phyloP scores from a whole-genome alignment of 2,113 vertebrate species.

The Protobothrops flavoviridis region DNA sequence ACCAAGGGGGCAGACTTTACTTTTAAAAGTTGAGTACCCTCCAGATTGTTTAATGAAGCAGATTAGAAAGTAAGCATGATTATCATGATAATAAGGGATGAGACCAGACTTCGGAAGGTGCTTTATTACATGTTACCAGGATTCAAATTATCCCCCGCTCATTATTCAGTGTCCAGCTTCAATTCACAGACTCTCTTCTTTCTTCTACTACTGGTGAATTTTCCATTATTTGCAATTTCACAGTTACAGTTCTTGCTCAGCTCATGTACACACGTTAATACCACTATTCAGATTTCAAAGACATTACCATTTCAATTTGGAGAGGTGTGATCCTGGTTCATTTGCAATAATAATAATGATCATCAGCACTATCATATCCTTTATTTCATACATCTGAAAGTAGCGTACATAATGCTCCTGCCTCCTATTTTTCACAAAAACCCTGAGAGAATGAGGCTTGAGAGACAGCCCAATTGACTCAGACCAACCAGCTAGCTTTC shows the following conservation, averaged over 20 bases:
- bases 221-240: neutral
- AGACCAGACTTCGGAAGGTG: neutral
- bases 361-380: neutral
- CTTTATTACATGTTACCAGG: neutral
- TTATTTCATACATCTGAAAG: neutral
- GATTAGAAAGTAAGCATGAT: neutral
- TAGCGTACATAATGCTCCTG: neutral
- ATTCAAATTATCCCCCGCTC: neutral
- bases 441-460: neutral
- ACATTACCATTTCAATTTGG: neutral
- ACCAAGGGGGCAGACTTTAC: neutral
- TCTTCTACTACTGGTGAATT: neutral
- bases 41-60: neutral
- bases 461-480: neutral
- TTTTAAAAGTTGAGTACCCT: neutral
- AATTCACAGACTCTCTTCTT: neutral
- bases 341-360: neutral
- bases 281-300: neutral
- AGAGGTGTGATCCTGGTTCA: neutral
- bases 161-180: neutral
- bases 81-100: neutral
- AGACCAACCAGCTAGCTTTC: neutral
- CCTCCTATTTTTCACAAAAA: neutral
- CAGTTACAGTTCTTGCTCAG: neutral
- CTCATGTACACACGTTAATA: neutral